Evolutionary conservation across 2,797 vertebrate genomes (phyloP).

Genomic region (Podarcis lilfordi): DNA sequence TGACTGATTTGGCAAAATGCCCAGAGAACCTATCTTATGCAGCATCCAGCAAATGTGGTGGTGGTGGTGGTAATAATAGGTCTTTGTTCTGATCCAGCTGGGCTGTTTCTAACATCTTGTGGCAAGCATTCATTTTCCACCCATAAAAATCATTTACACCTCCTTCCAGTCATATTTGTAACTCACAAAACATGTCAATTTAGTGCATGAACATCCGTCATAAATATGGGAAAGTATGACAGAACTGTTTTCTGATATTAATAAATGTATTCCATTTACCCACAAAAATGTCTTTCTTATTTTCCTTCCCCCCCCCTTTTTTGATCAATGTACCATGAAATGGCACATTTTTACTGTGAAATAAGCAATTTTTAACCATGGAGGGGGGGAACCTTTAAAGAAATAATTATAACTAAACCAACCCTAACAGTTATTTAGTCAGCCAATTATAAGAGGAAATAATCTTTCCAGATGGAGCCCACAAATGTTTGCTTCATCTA

Average conservation of each 20-base stretch:
- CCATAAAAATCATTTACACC: background rate
- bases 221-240: background rate
- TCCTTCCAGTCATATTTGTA: background rate
- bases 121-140: background rate
- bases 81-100: background rate
- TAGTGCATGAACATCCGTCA: background rate
- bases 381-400: background rate
- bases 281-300: background rate
- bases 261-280: background rate
- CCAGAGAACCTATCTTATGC: background rate
- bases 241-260: background rate
- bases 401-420: constrained; percentile 21
- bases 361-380: constrained; percentile 2
- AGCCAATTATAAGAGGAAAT: background rate
- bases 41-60: background rate
- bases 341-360: background rate
- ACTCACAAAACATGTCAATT: background rate
- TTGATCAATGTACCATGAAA: constrained; percentile 6
- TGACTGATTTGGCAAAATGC: too few species aligned
- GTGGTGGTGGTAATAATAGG: too few species aligned
- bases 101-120: background rate
- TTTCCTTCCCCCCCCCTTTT: background rate
- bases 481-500: background rate
- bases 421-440: constrained; percentile 1
- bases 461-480: background rate